Conservation (phyloP, 2,797 vertebrate genomes). For the Melanotaenia nigrans region DNA sequence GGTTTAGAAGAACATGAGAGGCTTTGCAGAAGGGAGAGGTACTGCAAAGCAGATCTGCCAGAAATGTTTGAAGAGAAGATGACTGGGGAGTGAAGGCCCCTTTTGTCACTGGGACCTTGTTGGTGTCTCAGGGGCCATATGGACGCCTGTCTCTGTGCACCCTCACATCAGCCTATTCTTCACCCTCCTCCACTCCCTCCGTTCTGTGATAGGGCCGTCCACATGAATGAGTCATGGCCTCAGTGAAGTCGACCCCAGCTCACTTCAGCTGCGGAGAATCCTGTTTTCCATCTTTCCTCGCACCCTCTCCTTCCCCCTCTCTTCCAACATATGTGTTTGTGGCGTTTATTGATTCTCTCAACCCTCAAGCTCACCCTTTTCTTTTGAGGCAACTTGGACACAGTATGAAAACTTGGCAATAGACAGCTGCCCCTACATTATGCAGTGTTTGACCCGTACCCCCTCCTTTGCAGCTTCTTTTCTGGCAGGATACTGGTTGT, state of each 20-base stretch:
- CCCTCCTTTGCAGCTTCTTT: constrained; percentile 40
- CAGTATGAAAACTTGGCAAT: constrained; percentile 73
- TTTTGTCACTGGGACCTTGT: constrained; percentile 69
- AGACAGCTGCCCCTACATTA: constrained; percentile 57
- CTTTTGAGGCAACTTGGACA: constrained; percentile 49
- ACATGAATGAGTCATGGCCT: constrained; percentile 73
- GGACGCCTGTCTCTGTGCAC: constrained; percentile 68
- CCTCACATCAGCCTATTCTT: constrained; percentile 70
- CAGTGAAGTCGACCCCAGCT: constrained; percentile 72
- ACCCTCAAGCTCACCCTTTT: constrained; percentile 22
- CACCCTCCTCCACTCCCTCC: constrained; percentile 25
- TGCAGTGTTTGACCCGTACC: constrained; percentile 22
- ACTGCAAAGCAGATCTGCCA: constrained; percentile 60
- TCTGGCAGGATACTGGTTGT: constrained; percentile 67
- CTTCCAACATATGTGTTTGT: constrained; percentile 18
- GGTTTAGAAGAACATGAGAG: constrained; percentile 66
- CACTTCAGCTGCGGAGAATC: constrained; percentile 57
- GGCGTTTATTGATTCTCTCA: constrained; percentile 36
- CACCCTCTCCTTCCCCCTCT: constrained; percentile 9
- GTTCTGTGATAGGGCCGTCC: constrained; percentile 59
- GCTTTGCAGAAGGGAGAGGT: constrained; percentile 53
- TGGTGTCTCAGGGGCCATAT: constrained; percentile 67
- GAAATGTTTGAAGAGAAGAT: constrained; percentile 63
- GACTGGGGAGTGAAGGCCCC: constrained; percentile 60
- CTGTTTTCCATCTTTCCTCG: constrained; percentile 28